Percentiles rank a stretch among this genome's conserved stretches.
Evolutionary conservation across 2,797 vertebrate genomes (phyloP).

Genomic region (Erpetoichthys calabaricus): DNA sequence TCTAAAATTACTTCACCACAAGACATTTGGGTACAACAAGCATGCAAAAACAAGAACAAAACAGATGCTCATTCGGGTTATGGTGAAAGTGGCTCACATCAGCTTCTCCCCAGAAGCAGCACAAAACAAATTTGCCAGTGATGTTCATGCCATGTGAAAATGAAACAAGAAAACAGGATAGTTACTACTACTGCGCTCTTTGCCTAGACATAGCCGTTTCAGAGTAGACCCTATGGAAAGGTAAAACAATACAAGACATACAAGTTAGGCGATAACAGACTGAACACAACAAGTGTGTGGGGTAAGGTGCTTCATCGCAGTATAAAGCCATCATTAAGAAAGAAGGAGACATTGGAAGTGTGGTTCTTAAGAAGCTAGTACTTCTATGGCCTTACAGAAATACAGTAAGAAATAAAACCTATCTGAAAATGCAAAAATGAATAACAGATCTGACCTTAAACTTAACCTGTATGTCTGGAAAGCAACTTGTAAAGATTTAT

Average conservation of each 20-base stretch:
- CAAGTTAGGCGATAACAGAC: constrained; percentile 74
- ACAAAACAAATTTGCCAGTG: neutral
- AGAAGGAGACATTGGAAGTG: constrained; percentile 15
- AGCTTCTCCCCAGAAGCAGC: no score
- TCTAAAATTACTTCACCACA: no score
- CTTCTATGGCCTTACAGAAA: no score
- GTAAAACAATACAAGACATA: constrained; percentile 73
- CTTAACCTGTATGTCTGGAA: no score
- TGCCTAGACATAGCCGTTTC: constrained; percentile 95
- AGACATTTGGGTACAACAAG: no score
- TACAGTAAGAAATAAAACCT: constrained; percentile 14
- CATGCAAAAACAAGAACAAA: no score
- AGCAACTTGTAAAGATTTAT: no score
- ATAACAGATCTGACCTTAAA: constrained; percentile 19
- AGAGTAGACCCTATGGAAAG: constrained; percentile 85
- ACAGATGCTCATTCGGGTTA: no score
- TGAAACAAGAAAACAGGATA: constrained; percentile 74
- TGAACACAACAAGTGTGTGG: constrained; percentile 49
- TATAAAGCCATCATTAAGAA: constrained; percentile 47
- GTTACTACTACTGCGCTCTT: constrained; percentile 95
- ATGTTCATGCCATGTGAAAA: constrained; percentile 61
- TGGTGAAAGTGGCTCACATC: no score
- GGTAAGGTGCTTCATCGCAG: constrained; percentile 70
- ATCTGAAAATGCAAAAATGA: constrained; percentile 45
- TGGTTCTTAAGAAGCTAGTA: no score